Evolutionary conservation across 1,140 invertebrate genomes (phyloP).

Genomic region (Propsilocerus akamusi): DNA sequence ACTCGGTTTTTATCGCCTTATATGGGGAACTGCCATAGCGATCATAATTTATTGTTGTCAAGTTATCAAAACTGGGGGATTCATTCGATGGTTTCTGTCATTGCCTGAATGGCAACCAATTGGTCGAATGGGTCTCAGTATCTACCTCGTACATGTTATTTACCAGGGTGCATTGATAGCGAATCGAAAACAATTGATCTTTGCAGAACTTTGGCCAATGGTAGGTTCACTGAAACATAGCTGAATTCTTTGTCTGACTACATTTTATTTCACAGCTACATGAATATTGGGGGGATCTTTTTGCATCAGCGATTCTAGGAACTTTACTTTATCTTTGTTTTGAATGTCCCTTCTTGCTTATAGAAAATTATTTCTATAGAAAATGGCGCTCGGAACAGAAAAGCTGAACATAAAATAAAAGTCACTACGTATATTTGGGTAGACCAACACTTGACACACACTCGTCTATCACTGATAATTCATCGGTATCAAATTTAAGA

Average conservation of each 20-base stretch:
- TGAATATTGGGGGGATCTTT: neutral
- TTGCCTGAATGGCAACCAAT: neutral
- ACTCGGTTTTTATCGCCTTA: neutral
- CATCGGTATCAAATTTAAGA: no score
- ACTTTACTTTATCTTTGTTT: neutral
- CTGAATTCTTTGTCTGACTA: no score
- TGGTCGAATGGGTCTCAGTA: neutral
- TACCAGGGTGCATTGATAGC: neutral
- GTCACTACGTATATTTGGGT: no score
- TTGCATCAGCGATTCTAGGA: neutral
- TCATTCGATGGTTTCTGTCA: neutral
- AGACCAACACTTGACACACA: no score
- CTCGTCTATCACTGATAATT: no score
- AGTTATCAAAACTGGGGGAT: neutral
- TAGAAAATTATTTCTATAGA: neutral
- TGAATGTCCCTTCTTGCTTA: neutral
- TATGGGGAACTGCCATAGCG: neutral
- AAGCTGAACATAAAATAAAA: no score
- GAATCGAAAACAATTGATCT: neutral
- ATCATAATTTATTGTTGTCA: neutral
- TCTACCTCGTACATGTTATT: neutral
- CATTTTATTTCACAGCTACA: neutral
- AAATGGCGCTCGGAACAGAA: no score
- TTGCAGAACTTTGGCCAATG: neutral
- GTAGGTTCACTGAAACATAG: no score